Evolutionary conservation across 2,113 vertebrate genomes (phyloP).

Genomic region (Geothlypis trichas): DNA sequence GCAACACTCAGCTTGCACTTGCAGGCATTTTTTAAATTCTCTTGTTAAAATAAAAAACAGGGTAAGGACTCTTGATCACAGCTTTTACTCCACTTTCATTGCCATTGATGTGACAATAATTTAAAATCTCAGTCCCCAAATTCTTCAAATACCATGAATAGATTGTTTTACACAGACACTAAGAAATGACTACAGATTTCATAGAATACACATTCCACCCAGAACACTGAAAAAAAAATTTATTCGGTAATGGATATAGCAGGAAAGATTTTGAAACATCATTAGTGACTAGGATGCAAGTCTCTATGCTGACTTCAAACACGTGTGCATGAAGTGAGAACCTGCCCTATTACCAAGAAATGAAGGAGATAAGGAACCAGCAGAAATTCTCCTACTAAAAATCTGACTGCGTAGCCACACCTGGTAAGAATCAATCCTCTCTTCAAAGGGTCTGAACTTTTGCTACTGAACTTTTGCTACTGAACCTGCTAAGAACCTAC

Average conservation of each 20-base stretch:
- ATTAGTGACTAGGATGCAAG: background rate
- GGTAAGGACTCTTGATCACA: background rate
- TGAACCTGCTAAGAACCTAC: background rate
- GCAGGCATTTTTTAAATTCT: background rate
- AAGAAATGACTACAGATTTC: background rate
- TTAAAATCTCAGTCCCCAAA: background rate
- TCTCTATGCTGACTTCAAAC: background rate
- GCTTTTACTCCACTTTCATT: background rate
- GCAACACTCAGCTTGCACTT: background rate
- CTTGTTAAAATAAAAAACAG: background rate
- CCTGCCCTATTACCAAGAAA: background rate
- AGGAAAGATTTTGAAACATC: background rate
- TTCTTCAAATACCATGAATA: background rate
- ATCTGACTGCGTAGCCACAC: background rate
- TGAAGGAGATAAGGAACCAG: background rate
- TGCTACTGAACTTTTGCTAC: background rate
- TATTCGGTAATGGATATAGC: background rate
- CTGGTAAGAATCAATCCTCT: background rate
- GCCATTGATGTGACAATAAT: background rate
- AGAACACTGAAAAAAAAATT: background rate
- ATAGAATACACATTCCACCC: background rate
- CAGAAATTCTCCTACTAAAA: background rate
- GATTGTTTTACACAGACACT: background rate
- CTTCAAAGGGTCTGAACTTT: background rate
- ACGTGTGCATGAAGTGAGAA: background rate